These are phyloP conservation scores for Philhelius pedissequus DNA, from an alignment of 2,888 invertebrate species.

Conservation along the genomic window DNA sequence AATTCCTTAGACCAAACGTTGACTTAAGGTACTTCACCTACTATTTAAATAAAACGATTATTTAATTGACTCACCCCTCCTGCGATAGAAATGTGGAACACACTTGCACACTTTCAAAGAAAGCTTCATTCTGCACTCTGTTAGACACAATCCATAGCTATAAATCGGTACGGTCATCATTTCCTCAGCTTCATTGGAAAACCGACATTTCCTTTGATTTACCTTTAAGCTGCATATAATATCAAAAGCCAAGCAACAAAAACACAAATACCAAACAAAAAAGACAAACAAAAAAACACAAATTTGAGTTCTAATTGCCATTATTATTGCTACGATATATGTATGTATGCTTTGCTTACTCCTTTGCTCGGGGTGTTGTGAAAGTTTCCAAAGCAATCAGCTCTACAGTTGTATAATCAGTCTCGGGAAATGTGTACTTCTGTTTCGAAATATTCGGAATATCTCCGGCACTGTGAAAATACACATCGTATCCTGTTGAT, in stretches of 20 bases:
- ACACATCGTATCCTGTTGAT: constrained; percentile 84
- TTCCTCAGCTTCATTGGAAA: constrained; percentile 83
- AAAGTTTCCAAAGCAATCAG: constrained; percentile 82
- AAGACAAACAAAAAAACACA: neutral
- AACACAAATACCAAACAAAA: neutral
- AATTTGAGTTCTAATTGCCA: neutral
- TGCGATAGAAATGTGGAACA: constrained; percentile 87
- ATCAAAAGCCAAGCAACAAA: neutral
- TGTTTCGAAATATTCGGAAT: constrained; percentile 84
- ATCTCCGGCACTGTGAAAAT: constrained; percentile 84
- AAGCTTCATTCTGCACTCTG: constrained; percentile 85
- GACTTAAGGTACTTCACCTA: no score
- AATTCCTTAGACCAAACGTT: no score
- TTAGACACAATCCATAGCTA: constrained; percentile 84
- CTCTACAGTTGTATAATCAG: constrained; percentile 82
- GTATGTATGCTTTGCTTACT: no score
- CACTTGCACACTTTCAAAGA: constrained; percentile 84
- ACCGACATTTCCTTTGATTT: constrained; percentile 85
- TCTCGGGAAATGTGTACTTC: constrained; percentile 80
- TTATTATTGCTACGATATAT: no score
- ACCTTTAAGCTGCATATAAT: constrained; percentile 80
- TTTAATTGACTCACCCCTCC: constrained; percentile 80
- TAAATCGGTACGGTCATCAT: constrained; percentile 85
- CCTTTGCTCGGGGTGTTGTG: constrained; percentile 81
- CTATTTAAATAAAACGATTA: neutral